Evolutionary conservation across 2,113 vertebrate species (phyloP), one percentile per base, ranked within the genome.

Genomic region (Ailuropoda melanoleuca): DNA sequence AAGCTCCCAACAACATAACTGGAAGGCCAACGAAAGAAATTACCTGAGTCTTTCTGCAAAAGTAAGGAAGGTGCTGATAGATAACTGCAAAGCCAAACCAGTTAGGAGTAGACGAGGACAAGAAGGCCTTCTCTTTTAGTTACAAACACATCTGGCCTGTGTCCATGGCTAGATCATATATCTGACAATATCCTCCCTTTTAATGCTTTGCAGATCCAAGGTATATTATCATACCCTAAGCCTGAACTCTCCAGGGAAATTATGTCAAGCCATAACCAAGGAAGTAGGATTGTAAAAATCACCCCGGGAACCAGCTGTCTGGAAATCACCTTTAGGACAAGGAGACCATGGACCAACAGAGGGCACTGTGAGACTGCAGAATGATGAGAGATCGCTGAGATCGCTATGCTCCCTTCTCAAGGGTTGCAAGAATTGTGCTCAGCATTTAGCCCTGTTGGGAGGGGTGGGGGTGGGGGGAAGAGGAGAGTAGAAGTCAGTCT

Each of bases 141-240:
- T 97, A 98, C 72, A 77, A 97, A 98, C 89, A 98, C 56, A 89
- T 98, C 98, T 99, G 99, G 98, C 98, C 97, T 98, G 88, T 98
- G 98, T 98, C 98, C 97, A 75, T 3, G 31, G 97, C 97, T 98
- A 98, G 98, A 98, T 99, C 98, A 98, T 95, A 97, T 98, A 97
- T 98, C 98, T 98, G 98, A 98, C 98, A 98, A 98, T 98, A 98
- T 97, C 98, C 98, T 98, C 74, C 2, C 10, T 85, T 96, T 56
- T 98, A 98, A 99, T 98, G 98, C 91, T 98, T 98, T 98, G 97
- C 98, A 99, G 98, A 98, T 96, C 95, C 88, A 97, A 98, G 97
- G 98, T 98, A 87, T 98, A 98, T 98, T 98, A 98, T 98, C 97
- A 87, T 98, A 98, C 81, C 98, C 98, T 5, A 66, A 97, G 98